Percentiles rank a stretch among this genome's conserved stretches.
phyloP scores from a whole-genome alignment of 2,888 invertebrate species.

The Fragum whitleyi region DNA sequence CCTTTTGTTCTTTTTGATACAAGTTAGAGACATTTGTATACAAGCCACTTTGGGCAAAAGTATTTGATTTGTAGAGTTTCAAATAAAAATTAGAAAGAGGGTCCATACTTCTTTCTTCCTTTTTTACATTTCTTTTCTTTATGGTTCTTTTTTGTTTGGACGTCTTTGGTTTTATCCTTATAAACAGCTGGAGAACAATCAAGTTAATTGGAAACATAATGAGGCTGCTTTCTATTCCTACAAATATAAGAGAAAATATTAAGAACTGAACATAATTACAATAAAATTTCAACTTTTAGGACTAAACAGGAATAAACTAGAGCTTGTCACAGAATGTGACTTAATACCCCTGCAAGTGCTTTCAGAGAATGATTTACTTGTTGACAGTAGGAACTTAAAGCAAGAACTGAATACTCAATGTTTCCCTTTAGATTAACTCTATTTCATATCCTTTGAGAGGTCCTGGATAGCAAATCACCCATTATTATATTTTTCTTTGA shows the following conservation, averaged over 20 bases:
- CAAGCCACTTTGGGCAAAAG: neutral
- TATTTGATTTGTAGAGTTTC: neutral
- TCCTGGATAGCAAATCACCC: too few species aligned
- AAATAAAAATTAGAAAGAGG: neutral
- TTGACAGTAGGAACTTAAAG: too few species aligned
- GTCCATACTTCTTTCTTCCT: neutral
- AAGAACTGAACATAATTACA: too few species aligned
- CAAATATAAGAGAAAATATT: slow-evolving; percentile 53
- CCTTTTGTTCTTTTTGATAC: neutral
- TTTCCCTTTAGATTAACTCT: too few species aligned
- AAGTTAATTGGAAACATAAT: slow-evolving; percentile 77
- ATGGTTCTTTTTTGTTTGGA: neutral
- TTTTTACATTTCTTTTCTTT: neutral
- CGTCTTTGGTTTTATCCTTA: slow-evolving; percentile 54
- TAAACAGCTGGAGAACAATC: slow-evolving; percentile 73
- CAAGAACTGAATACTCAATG: too few species aligned
- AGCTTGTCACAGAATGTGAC: too few species aligned
- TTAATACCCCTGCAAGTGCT: too few species aligned
- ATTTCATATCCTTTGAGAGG: too few species aligned
- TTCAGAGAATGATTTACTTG: too few species aligned
- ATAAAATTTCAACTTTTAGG: too few species aligned
- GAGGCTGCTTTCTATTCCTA: slow-evolving; percentile 71
- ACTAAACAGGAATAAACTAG: too few species aligned
- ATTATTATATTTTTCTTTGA: too few species aligned
- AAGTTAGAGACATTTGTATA: neutral